These are phyloP conservation scores for Epinephelus malabaricus DNA, from an alignment of 2,797 vertebrate species.

Conservation along the genomic window DNA sequence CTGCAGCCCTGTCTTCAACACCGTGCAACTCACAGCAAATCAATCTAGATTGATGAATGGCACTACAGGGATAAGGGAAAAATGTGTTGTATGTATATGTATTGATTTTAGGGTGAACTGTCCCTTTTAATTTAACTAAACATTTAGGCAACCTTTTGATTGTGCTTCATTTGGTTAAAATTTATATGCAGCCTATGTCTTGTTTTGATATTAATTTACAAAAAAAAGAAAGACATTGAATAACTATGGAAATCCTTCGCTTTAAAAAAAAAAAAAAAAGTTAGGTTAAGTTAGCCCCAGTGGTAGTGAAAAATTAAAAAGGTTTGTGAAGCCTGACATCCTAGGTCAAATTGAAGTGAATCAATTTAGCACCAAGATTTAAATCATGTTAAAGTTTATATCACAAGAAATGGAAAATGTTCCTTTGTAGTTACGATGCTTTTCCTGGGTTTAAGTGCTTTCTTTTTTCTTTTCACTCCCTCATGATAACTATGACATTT, in stretches of 20 bases:
- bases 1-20: too few species aligned
- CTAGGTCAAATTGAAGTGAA: neutral
- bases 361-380: neutral
- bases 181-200: conserved; percentile 1
- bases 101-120: too few species aligned
- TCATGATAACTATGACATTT: conserved; percentile 6
- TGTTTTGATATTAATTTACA: neutral
- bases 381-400: neutral
- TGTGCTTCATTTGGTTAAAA: neutral
- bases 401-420: neutral
- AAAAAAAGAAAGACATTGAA: neutral
- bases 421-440: neutral
- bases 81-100: too few species aligned
- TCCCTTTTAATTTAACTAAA: conserved; percentile 1
- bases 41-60: too few species aligned
- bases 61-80: too few species aligned
- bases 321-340: neutral
- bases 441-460: neutral
- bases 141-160: neutral
- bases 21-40: too few species aligned
- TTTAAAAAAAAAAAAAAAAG: too few species aligned
- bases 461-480: neutral
- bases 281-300: too few species aligned
- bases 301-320: neutral
- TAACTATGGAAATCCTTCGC: too few species aligned